Conservation (phyloP, 2,888 invertebrate genomes). For the Platycheirus rosarum region DNA sequence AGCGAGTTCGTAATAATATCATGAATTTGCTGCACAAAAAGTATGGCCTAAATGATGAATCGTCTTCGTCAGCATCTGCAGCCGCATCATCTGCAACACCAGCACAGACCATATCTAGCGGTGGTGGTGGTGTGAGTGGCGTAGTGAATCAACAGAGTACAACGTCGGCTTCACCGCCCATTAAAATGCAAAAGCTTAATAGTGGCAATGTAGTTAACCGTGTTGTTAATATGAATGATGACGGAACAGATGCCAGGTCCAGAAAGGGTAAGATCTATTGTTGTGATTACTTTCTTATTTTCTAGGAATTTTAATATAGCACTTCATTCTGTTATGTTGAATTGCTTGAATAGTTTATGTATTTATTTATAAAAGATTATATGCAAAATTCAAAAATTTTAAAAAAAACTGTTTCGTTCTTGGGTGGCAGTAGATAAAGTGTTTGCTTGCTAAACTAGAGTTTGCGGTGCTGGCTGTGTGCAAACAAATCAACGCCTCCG, state of each 20-base stretch:
- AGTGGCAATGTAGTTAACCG: constrained; percentile 77
- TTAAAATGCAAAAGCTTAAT: constrained; percentile 81
- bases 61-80: constrained; percentile 72
- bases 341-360: too few species aligned
- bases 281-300: too few species aligned
- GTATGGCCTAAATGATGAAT: constrained; percentile 81
- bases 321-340: too few species aligned
- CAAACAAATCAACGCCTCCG: too few species aligned
- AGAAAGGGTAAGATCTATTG: constrained; percentile 61
- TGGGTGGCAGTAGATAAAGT: too few species aligned
- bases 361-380: too few species aligned
- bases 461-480: too few species aligned
- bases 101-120: constrained; percentile 36
- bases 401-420: too few species aligned
- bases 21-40: constrained; percentile 82
- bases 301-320: too few species aligned
- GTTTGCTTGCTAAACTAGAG: too few species aligned
- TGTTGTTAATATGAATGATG: constrained; percentile 75
- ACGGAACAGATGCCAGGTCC: constrained; percentile 75
- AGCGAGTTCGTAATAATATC: constrained; percentile 81
- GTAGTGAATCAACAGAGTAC: constrained; percentile 43
- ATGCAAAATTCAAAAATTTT: too few species aligned
- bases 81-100: constrained; percentile 47
- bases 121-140: constrained; percentile 27
- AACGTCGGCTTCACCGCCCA: constrained; percentile 78